Evolutionary conservation across 2,797 vertebrate genomes (phyloP), one percentile per base, ranked within the genome.

Genomic region (Acanthornis magna): DNA sequence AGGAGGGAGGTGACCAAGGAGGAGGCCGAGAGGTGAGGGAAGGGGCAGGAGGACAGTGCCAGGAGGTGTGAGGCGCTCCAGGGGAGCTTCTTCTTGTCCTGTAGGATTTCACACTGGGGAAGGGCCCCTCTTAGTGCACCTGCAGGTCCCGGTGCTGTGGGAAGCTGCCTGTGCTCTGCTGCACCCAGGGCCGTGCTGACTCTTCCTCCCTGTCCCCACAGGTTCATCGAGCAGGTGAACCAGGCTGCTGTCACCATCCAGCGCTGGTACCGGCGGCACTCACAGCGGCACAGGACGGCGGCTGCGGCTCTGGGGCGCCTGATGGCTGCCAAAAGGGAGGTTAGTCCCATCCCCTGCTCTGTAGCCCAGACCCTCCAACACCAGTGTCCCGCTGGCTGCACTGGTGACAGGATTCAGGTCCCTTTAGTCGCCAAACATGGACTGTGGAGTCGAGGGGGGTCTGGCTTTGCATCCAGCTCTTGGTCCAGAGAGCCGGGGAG

Each of bases 161-260:
- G 1, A 3, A 21, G 40, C 77, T 0, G 8, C 25, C 19, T 7
- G 25, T 0, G 6, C 70, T 38, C 5, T 43, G 60, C 80, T 32
- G 72, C 10, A 3, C 5, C 7, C 0, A 2, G 60, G 53, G 43
- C 66, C 0, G 0, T 2, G 20, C 50, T 76, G 50, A 90, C 16
- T 74, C 50, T 48, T 27, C 10, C 11, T 83, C 38, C n/a, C 58
- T 84, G 73, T 48, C 45, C n/a, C 47, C 66, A 5, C 95, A 99
- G 99, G 98, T 99, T 99, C 72, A 99, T 99, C 93, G 98, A 98
- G 97, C 98, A 98, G 97, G 99, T 99, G 92, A 99, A 98, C 97
- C 97, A 97, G 65, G 99, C 99, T 0, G 99, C 99, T 0, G 89
- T 99, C 85, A 98, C 98, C 85, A 99, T 99, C 96, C 99, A 99